These are phyloP conservation scores for Lamellibrachia satsuma DNA, from an alignment of 2,888 invertebrate species.

Conservation along the genomic window DNA sequence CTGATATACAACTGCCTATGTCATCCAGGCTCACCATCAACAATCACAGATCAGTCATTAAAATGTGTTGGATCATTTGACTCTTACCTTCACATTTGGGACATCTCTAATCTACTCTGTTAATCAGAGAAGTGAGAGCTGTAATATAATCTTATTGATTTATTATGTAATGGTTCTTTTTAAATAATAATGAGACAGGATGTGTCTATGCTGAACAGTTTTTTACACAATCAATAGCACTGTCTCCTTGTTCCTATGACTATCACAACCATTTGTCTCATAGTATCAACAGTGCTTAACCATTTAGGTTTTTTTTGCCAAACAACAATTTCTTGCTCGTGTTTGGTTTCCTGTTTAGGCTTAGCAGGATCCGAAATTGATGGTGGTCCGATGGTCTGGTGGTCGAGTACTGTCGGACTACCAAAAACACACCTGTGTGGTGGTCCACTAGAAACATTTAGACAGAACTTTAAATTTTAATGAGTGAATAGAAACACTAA, in stretches of 20 bases:
- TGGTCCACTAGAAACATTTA: too few species aligned
- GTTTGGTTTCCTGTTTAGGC: not conserved
- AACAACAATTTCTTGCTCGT: not conserved
- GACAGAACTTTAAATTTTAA: too few species aligned
- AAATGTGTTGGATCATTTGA: not conserved
- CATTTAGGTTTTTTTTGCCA: not conserved
- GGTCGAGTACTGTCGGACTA: too few species aligned
- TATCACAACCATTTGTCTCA: not conserved
- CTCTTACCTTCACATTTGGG: not conserved
- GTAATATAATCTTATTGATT: not conserved
- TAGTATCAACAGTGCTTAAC: not conserved
- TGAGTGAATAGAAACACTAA: too few species aligned
- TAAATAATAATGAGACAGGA: not conserved
- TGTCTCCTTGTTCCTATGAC: not conserved
- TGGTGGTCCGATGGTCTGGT: not conserved
- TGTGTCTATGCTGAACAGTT: not conserved
- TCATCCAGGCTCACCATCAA: not conserved
- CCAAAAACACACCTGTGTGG: too few species aligned
- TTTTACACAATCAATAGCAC: not conserved
- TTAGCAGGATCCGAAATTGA: not conserved
- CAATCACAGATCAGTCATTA: not conserved
- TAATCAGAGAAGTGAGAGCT: not conserved
- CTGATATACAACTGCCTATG: not conserved
- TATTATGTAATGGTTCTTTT: not conserved
- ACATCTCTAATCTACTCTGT: not conserved